Conservation (phyloP, 2,113 vertebrate species). For the Caranx ignobilis region DNA sequence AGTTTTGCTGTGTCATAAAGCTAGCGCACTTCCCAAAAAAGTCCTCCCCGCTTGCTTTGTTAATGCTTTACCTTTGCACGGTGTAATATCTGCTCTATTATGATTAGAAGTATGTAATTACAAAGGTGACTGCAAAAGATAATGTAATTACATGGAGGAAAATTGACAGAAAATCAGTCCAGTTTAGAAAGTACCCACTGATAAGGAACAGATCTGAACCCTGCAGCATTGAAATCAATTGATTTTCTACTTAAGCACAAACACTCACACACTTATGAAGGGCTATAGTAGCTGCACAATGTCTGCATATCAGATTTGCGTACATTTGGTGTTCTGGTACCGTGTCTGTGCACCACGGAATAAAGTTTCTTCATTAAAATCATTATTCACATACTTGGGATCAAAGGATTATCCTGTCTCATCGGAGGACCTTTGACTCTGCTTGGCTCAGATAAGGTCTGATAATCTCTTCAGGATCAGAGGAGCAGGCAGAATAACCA, state of each 20-base stretch:
- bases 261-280: neutral
- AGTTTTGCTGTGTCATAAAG: constrained; percentile 34
- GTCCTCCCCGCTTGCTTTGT: neutral
- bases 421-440: constrained; percentile 39
- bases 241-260: constrained; percentile 9
- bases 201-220: constrained; percentile 49
- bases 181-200: constrained; percentile 46
- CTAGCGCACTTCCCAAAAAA: neutral
- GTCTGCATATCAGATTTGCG: constrained; percentile 16
- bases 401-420: constrained; percentile 62
- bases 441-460: constrained; percentile 43
- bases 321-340: constrained; percentile 16
- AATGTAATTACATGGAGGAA: neutral
- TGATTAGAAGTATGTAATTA: neutral
- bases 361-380: constrained; percentile 62
- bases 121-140: neutral
- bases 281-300: neutral
- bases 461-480: constrained; percentile 66
- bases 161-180: constrained; percentile 22
- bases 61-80: neutral
- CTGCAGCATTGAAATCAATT: constrained; percentile 40
- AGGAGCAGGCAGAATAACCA: constrained; percentile 34
- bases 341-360: constrained; percentile 4
- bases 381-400: constrained; percentile 61
- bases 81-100: neutral